Base-by-base conservation (phyloP, 2,888 invertebrate genomes). In the Ennomos erosarius region DNA sequence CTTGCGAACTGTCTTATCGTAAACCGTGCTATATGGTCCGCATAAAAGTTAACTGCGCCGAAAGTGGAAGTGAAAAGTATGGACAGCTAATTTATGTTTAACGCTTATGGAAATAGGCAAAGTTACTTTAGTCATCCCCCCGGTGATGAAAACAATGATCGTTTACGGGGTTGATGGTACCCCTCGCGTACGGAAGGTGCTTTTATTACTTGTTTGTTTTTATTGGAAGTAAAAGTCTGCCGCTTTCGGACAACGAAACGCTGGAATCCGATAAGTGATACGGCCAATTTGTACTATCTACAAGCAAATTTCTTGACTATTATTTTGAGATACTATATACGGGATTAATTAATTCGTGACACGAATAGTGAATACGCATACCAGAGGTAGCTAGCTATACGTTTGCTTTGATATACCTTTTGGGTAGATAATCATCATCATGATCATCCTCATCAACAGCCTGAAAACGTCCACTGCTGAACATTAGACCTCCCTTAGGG, bases 41-140 rank as follows among this genome's bases (percentile, higher is more conserved):
- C 64, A 70, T 78, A 76, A 79, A 78, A 77, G 72, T 73, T 78
- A 75, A 77, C 76, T 67, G 67, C 71, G 49, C 60, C 65, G 65
- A 67, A 59, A 69, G 65, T 65, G 55, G 59, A 59, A 64, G 63
- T 59, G 66, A 64, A 69, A 69, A 61, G 62, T 63, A 58, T 62
- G 67, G 68, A 62, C 64, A 62, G 61, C 62, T 67, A 60, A 69
- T 69, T 68, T 67, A 63, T 63, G 52, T 51, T 64, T 59, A 61
- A 54, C 61, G 46, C 57, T 57, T 51, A 58, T 57, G 59, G 52
- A 52, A 57, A 54, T 52, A 55, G 55, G 58, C 47, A 58, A 58
- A 55, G 55, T 55, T 58, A 55, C 53, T 60, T 59, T 55, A 55
- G 51, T 60, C 59, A 60, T 55, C 51, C 59, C 59, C 48, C 11